These are phyloP conservation scores for Scaptomyza montana DNA, from an alignment of 1,140 invertebrate genomes.

Conservation along the genomic window DNA sequence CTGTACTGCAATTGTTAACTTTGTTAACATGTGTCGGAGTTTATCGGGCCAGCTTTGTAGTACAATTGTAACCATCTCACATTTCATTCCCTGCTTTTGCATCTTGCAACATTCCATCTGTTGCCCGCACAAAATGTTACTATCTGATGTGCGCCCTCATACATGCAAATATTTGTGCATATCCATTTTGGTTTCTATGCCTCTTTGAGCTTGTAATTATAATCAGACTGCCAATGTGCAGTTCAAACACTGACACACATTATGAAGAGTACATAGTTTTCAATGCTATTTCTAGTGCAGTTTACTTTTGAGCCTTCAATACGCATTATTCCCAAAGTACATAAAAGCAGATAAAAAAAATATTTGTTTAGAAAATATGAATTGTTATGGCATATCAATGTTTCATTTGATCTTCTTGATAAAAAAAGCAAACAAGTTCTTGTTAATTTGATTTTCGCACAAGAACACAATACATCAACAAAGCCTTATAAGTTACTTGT, in stretches of 20 bases:
- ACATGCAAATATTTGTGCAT: constrained; percentile 78
- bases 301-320: constrained; percentile 8
- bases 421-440: neutral
- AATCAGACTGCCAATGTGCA: constrained; percentile 65
- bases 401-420: neutral
- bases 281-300: constrained; percentile 26
- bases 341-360: neutral
- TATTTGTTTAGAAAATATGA: neutral
- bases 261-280: constrained; percentile 2
- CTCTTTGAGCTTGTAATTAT: constrained; percentile 69
- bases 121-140: constrained; percentile 56
- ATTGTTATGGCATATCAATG: no score
- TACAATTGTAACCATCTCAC: neutral
- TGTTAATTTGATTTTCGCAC: neutral
- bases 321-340: neutral
- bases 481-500: no score
- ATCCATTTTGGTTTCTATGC: constrained; percentile 45
- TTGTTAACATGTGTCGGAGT: constrained; percentile 80
- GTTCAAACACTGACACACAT: constrained; percentile 25
- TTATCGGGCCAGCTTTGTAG: constrained; percentile 66
- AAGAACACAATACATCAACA: neutral
- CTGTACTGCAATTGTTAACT: constrained; percentile 62
- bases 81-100: neutral
- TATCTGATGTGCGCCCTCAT: constrained; percentile 69
- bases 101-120: constrained; percentile 28